A percentile compares a stretch with the other conserved stretches of the same genome.
Evolutionary conservation across 2,888 invertebrate species (phyloP).

Genomic region (Tachina fera): DNA sequence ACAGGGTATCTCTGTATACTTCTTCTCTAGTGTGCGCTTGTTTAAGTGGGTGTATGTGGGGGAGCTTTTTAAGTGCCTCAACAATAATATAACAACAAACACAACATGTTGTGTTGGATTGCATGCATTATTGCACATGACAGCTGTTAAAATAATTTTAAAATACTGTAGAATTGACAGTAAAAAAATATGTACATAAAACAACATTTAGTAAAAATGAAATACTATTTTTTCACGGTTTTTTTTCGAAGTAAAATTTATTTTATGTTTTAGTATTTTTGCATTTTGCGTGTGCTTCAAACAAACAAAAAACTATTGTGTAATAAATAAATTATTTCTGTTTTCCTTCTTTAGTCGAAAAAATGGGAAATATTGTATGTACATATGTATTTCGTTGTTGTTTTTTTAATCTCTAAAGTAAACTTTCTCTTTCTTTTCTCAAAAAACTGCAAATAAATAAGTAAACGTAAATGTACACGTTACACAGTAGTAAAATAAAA

Average conservation of each 20-base stretch:
- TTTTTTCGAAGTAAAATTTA: not conserved
- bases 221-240: not conserved
- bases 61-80: constrained; percentile 42
- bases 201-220: constrained; percentile 32
- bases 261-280: not conserved
- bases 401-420: constrained; percentile 49
- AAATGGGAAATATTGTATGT: not conserved
- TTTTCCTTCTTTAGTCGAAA: not conserved
- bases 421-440: constrained; percentile 59
- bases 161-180: constrained; percentile 57
- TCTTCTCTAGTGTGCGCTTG: not conserved
- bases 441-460: constrained; percentile 5
- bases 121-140: constrained; percentile 68
- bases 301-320: constrained; percentile 22
- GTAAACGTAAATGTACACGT: constrained; percentile 74
- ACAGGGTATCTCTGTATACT: not conserved
- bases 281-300: constrained; percentile 34
- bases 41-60: constrained; percentile 4
- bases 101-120: constrained; percentile 23
- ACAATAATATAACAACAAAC: constrained; percentile 32
- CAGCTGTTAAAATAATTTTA: constrained; percentile 66
- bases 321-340: constrained; percentile 37
- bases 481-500: constrained; percentile 59
- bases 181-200: constrained; percentile 30
- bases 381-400: constrained; percentile 26